Evolutionary conservation across 1,140 invertebrate genomes (phyloP).

Genomic region (Sinonovacula constricta): DNA sequence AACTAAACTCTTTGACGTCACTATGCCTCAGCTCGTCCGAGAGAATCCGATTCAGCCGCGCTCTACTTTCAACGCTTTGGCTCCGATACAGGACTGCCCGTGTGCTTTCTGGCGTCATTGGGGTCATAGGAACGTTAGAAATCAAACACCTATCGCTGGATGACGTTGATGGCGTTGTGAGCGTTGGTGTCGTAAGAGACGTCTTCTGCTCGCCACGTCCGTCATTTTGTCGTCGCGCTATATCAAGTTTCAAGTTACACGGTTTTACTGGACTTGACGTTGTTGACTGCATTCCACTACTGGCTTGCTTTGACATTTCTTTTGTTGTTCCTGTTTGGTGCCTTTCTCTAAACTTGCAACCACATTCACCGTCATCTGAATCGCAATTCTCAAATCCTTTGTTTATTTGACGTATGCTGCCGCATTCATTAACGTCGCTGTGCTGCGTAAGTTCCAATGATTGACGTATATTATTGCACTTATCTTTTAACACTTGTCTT

Average conservation of each 20-base stretch:
- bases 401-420: neutral
- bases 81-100: constrained; percentile 35
- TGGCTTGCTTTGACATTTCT: too few species aligned
- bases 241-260: neutral
- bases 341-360: too few species aligned
- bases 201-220: neutral
- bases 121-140: constrained; percentile 25
- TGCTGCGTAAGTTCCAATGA: neutral
- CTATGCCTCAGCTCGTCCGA: constrained; percentile 36
- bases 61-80: constrained; percentile 46
- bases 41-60: constrained; percentile 34
- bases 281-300: too few species aligned
- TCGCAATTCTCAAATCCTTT: too few species aligned
- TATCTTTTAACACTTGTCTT: too few species aligned
- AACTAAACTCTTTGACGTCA: constrained; percentile 39
- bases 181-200: neutral
- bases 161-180: neutral
- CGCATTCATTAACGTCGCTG: neutral
- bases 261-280: too few species aligned
- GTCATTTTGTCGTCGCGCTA: neutral
- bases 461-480: too few species aligned
- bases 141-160: neutral
- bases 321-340: neutral
- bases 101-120: constrained; percentile 24
- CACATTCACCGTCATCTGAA: too few species aligned